Evolutionary conservation across 2,888 invertebrate species (phyloP).

Genomic region (Loripinus fragilis): DNA sequence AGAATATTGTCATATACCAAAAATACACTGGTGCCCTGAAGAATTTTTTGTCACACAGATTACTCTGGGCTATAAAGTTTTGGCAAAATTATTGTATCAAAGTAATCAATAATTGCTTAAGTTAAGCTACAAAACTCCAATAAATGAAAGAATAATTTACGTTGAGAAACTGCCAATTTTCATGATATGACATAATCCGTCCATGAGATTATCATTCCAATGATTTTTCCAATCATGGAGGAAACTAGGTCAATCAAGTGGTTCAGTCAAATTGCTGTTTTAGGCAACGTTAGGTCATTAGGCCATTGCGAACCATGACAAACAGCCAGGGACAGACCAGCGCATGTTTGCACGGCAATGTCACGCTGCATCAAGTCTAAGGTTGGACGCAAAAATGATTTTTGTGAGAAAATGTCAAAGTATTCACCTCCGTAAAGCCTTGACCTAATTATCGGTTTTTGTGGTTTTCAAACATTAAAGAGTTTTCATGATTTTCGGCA

Average conservation of each 20-base stretch:
- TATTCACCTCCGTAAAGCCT: conserved; percentile 58
- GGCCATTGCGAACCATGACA: background rate
- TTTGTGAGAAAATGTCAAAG: conserved; percentile 9
- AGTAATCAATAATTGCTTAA: no score
- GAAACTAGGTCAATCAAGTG: background rate
- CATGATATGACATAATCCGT: conserved; percentile 14
- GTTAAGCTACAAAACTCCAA: no score
- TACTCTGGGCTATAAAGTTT: no score
- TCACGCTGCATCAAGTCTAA: background rate
- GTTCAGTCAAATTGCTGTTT: background rate
- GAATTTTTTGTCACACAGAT: no score
- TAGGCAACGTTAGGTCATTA: background rate
- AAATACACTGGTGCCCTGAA: no score
- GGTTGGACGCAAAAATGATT: background rate
- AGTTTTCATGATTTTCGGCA: conserved; percentile 10
- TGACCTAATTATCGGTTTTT: conserved; percentile 39
- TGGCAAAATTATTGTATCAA: no score
- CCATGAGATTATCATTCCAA: conserved; percentile 6
- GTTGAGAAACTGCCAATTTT: background rate
- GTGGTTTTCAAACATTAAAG: conserved; percentile 5
- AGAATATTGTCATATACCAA: no score
- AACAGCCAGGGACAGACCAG: background rate
- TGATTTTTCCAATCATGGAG: conserved; percentile 8
- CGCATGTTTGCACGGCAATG: background rate
- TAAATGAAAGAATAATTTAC: no score